Conservation (phyloP, 2,113 vertebrate species). For the Sarotherodon lohbergeri region DNA sequence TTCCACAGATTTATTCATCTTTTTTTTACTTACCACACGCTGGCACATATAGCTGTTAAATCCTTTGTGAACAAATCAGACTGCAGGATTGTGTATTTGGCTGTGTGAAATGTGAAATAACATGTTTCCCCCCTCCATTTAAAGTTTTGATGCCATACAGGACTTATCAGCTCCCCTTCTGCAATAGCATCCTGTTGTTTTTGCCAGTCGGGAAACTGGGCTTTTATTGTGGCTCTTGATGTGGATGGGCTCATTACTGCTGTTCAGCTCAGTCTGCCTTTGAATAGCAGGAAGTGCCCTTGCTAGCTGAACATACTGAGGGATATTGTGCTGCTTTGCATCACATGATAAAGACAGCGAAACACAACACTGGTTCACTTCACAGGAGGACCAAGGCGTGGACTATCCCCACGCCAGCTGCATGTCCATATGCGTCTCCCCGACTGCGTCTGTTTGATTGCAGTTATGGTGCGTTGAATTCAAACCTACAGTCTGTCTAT, state of each 20-base stretch:
- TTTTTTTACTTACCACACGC: not conserved
- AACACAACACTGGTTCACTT: not conserved
- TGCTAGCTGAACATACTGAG: conserved; percentile 8
- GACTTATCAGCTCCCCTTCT: not conserved
- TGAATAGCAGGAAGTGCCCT: conserved; percentile 49
- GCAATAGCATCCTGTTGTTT: conserved; percentile 42
- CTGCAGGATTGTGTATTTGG: not conserved
- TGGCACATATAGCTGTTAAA: not conserved
- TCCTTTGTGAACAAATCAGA: not conserved
- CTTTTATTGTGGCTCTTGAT: conserved; percentile 43
- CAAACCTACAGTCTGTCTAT: not conserved
- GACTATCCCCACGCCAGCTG: not conserved
- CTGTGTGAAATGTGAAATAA: conserved; percentile 13
- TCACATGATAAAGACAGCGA: not conserved
- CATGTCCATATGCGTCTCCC: not conserved
- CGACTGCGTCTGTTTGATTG: not conserved
- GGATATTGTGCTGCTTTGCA: conserved; percentile 1
- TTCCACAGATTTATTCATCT: not conserved
- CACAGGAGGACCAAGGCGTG: not conserved
- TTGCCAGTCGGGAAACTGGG: conserved; percentile 27
- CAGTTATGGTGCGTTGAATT: not conserved
- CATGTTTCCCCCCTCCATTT: conserved; percentile 1
- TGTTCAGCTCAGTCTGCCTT: conserved; percentile 1
- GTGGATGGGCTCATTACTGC: conserved; percentile 46
- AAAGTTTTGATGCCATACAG: conserved; percentile 16